Evolutionary conservation across 2,797 vertebrate species (phyloP), one percentile per base, ranked within the genome.

Genomic region (Gymnothorax javanicus): DNA sequence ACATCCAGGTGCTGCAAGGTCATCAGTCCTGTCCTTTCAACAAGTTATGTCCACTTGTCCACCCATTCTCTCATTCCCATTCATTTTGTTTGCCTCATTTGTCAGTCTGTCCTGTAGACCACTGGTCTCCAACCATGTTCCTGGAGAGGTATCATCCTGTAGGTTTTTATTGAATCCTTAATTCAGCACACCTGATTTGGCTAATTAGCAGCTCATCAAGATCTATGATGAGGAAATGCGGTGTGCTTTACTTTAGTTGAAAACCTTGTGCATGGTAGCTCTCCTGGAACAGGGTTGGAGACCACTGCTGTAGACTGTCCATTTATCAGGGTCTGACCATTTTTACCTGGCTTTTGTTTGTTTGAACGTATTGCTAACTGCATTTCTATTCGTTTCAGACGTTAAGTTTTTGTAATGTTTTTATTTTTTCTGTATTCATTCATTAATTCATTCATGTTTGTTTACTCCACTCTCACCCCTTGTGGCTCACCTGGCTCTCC

Each of bases 1-100:
- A 91, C 93, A 95, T 96, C 92, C 95, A 97, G 92, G 93, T 94
- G 93, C 95, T 95, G 90, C 95, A 97, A 97, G 93, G 95, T 95
- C 97, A 96, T 94, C 94, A 95, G 94, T 91, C 90, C 95, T 96
- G 91, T 96, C 95, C 89, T 92, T 90, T 90, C 89, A 93, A 91
- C 92, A 97, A 97, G 97, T 98, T 99, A 93, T 92, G 97, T 96
- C 94, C 59, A 8, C 75, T 84, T 79, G 12, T 77, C 43, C 71
- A 15, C 71, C 17, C 73, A 77, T 77, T 77, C 33, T 77, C 50
- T 54, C 50, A 1, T 69, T 13, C 11, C 79, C 71, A 79, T 87
- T 91, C 90, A 90, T 93, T 89, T 84, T 91, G 79, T 2, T 9
- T 79, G 5, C 20, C 4, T 77, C 73, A 77, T 77, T 52, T 52